phyloP scores from a whole-genome alignment of 35 echinoderm and acorn worm genomes.

The Apostichopus japonicus region DNA sequence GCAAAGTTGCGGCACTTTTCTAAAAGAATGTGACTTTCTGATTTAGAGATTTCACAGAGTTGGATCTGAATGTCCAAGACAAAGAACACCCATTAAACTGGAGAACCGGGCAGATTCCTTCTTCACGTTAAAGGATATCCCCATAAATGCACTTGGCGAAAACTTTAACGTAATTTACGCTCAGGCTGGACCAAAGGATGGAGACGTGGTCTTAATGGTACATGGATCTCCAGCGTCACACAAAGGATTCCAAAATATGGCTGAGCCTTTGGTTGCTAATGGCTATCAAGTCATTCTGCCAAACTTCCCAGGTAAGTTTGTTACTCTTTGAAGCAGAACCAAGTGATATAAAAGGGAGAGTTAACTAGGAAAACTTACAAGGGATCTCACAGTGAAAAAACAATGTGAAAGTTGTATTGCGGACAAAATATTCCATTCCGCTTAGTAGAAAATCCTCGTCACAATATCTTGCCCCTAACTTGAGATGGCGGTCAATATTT shows the following conservation, averaged over 20 bases:
- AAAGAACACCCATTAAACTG: neutral
- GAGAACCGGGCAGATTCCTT: conserved; percentile 12
- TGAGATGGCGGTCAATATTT: no score
- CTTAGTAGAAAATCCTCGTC: no score
- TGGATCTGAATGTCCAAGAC: neutral
- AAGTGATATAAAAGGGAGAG: no score
- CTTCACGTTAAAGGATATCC: conserved; percentile 25
- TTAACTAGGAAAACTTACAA: no score
- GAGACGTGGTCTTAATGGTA: conserved; percentile 6
- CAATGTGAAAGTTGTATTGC: no score
- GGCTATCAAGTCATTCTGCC: conserved; percentile 43
- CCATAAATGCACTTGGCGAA: conserved; percentile 17
- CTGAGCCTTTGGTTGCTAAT: conserved; percentile 19
- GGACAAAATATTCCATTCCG: no score
- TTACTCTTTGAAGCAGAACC: no score
- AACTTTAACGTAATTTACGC: conserved; percentile 34
- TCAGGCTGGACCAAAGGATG: conserved; percentile 29
- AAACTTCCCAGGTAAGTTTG: conserved; percentile 36
- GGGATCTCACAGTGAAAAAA: no score
- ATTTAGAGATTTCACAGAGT: neutral
- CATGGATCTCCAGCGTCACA: conserved; percentile 52
- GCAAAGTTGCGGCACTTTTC: no score
- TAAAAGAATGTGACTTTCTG: neutral
- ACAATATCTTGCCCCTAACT: no score
- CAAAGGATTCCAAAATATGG: conserved; percentile 31